phyloP scores from a whole-genome alignment of 1,140 invertebrate genomes.

The Pachyrhynchus sulphureomaculatus region DNA sequence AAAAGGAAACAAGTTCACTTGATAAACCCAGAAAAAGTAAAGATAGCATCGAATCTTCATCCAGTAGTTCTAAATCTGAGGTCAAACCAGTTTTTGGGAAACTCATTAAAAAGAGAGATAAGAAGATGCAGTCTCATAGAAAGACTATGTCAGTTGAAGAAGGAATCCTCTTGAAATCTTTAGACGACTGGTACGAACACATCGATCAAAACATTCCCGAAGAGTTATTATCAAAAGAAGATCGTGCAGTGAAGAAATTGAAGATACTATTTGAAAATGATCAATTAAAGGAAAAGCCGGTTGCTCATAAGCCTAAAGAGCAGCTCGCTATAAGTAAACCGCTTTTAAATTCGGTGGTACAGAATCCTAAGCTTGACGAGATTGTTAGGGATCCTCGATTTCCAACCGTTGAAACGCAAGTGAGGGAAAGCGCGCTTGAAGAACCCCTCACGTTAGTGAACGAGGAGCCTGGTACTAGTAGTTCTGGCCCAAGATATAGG shows the following conservation, averaged over 20 bases:
- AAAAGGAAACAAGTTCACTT: background rate
- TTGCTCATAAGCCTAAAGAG: slow-evolving; percentile 41
- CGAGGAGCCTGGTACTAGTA: background rate
- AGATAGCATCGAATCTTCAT: background rate
- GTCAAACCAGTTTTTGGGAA: slow-evolving; percentile 11
- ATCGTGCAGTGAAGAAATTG: slow-evolving; percentile 40
- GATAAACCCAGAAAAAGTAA: slow-evolving; percentile 2
- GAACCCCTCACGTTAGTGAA: slow-evolving; percentile 3
- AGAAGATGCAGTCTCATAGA: slow-evolving; percentile 6
- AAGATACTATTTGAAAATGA: slow-evolving; percentile 43
- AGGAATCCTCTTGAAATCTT: slow-evolving; percentile 35
- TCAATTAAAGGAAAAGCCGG: slow-evolving; percentile 31
- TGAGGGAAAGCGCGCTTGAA: slow-evolving; percentile 25
- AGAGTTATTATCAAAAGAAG: slow-evolving; percentile 38
- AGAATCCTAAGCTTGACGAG: slow-evolving; percentile 40
- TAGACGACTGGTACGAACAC: slow-evolving; percentile 37
- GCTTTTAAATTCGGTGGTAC: slow-evolving; percentile 41
- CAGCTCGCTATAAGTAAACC: slow-evolving; percentile 45
- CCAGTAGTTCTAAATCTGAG: slow-evolving; percentile 16
- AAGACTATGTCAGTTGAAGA: slow-evolving; percentile 42
- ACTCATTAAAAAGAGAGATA: slow-evolving; percentile 30
- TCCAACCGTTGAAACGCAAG: slow-evolving; percentile 17
- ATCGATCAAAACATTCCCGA: slow-evolving; percentile 42
- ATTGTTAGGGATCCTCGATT: slow-evolving; percentile 37
- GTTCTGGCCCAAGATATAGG: background rate